phyloP scores from a whole-genome alignment of 2,113 vertebrate species.

The Notarius lentiginosus region DNA sequence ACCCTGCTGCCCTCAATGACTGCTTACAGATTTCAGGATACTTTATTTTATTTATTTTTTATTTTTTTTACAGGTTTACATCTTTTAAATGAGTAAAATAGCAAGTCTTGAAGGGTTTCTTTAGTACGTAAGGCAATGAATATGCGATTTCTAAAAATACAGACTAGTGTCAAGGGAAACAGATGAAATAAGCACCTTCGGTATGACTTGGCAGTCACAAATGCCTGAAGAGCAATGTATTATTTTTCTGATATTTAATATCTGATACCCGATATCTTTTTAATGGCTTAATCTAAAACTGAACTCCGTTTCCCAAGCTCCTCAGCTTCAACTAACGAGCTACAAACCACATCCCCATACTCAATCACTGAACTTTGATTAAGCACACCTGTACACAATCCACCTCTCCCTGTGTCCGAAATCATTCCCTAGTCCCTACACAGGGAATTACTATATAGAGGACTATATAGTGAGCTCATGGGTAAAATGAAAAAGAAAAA shows the following conservation, averaged over 20 bases:
- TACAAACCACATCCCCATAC: neutral
- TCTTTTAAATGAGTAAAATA: neutral
- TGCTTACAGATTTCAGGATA: neutral
- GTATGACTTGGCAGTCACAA: neutral
- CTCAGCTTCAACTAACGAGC: neutral
- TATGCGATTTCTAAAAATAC: neutral
- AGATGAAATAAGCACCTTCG: neutral
- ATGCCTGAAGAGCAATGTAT: neutral
- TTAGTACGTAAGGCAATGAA: neutral
- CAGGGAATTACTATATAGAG: too few species aligned
- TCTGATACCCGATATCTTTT: too few species aligned
- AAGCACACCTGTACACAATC: neutral
- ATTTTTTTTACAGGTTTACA: neutral
- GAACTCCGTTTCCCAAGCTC: neutral
- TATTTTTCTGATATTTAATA: neutral
- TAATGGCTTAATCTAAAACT: neutral
- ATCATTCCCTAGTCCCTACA: too few species aligned
- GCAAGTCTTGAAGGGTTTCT: neutral
- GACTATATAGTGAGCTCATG: too few species aligned
- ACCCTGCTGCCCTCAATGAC: neutral
- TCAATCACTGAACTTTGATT: neutral
- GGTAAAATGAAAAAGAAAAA: too few species aligned
- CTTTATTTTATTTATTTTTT: neutral
- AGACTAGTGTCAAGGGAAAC: neutral
- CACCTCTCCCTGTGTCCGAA: neutral